These are phyloP conservation scores for Ginglymostoma cirratum DNA, from an alignment of 2,113 vertebrate species.

Conservation along the genomic window DNA sequence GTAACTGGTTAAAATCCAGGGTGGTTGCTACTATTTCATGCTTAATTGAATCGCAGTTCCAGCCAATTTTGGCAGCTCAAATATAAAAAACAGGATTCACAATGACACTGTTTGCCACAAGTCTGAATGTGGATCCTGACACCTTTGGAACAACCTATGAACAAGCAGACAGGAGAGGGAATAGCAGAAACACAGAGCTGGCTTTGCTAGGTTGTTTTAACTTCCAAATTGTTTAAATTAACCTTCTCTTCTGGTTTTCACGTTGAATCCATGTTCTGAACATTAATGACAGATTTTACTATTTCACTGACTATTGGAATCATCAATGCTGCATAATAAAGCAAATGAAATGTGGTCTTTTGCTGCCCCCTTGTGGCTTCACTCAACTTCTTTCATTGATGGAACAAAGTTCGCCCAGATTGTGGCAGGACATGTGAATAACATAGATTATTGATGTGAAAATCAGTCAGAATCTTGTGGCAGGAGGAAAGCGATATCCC, in stretches of 20 bases:
- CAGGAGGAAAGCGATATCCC: background rate
- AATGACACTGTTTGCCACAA: background rate
- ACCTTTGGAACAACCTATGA: background rate
- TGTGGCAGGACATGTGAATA: background rate
- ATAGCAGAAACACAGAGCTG: background rate
- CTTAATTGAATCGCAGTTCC: background rate
- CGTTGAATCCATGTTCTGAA: background rate
- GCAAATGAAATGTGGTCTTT: background rate
- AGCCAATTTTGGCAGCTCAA: background rate
- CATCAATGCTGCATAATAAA: background rate
- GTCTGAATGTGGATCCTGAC: background rate
- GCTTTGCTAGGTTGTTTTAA: background rate
- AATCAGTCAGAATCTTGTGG: background rate
- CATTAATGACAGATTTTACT: background rate
- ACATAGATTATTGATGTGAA: background rate
- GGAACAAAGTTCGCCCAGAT: background rate
- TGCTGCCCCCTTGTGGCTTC: constrained; percentile 15
- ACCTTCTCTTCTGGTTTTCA: background rate
- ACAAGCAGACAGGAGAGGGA: background rate
- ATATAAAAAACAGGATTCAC: background rate
- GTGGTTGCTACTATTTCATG: background rate
- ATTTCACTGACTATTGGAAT: background rate
- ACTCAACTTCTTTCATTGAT: background rate
- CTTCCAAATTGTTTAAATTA: background rate
- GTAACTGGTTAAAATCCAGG: background rate